Percentiles rank a stretch among this genome's conserved stretches.
phyloP scores from a whole-genome alignment of 2,888 invertebrate species.

The Podabrus alpinus region DNA sequence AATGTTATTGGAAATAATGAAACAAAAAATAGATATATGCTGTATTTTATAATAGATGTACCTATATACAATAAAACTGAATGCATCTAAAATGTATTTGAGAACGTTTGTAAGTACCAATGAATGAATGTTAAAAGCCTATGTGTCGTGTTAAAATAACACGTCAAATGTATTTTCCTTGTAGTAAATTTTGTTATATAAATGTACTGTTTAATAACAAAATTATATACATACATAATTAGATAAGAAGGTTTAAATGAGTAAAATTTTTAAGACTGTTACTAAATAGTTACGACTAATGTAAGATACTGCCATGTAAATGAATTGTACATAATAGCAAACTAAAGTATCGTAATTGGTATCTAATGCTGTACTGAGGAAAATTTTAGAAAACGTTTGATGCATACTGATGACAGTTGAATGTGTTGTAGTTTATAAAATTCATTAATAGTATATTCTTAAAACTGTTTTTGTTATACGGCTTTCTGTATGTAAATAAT shows the following conservation, averaged over 20 bases:
- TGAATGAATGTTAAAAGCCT: not conserved
- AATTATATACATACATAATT: not conserved
- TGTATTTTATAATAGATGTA: slow-evolving; percentile 30
- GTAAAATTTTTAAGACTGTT: slow-evolving; percentile 34
- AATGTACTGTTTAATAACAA: not conserved
- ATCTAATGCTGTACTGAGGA: slow-evolving; percentile 33
- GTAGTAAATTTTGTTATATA: not conserved
- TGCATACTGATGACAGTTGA: slow-evolving; percentile 8
- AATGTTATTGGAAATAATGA: slow-evolving; percentile 30
- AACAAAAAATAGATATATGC: slow-evolving; percentile 23
- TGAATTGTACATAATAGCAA: slow-evolving; percentile 27
- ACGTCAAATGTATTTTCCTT: not conserved
- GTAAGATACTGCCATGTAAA: slow-evolving; percentile 29
- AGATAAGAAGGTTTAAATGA: not conserved
- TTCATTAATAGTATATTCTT: slow-evolving; percentile 17
- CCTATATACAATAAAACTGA: not conserved
- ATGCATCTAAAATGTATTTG: not conserved
- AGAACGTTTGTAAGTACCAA: not conserved
- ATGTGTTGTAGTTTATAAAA: slow-evolving; percentile 4
- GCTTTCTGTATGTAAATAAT: slow-evolving; percentile 40
- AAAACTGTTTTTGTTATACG: slow-evolving; percentile 16
- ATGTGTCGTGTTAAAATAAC: not conserved
- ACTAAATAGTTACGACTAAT: slow-evolving; percentile 17
- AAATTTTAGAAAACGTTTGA: slow-evolving; percentile 26
- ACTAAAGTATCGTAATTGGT: slow-evolving; percentile 10